Evolutionary conservation across 2,888 invertebrate genomes (phyloP).

Genomic region (Lydus trimaculatus): DNA sequence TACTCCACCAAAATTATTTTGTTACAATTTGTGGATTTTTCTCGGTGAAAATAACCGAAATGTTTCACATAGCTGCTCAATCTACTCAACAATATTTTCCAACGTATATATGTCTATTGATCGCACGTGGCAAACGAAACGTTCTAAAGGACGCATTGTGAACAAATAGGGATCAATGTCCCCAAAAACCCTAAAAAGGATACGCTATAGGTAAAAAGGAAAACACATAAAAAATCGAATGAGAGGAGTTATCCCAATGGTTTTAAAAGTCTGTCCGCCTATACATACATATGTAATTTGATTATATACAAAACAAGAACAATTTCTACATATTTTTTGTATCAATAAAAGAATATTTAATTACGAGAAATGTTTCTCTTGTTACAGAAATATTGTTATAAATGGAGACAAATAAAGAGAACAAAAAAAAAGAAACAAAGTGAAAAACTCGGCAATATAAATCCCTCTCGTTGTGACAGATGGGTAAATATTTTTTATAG

Average conservation of each 20-base stretch:
- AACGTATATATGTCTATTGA: conserved; percentile 9
- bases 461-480: background rate
- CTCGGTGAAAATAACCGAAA: background rate
- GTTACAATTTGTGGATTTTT: background rate
- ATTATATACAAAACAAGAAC: background rate
- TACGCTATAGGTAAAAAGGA: background rate
- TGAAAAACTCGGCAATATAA: background rate
- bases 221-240: background rate
- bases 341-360: background rate
- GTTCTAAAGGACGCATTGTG: conserved; percentile 16
- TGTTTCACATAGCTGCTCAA: background rate
- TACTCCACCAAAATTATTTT: background rate
- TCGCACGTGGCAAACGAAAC: conserved; percentile 15
- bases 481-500: conserved; percentile 10
- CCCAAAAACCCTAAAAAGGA: conserved; percentile 12
- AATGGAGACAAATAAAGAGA: background rate
- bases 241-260: background rate
- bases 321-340: background rate
- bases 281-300: background rate
- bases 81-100: background rate
- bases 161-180: conserved; percentile 26
- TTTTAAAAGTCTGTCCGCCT: background rate
- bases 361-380: background rate
- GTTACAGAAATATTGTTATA: background rate
- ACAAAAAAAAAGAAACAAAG: background rate